Percentiles rank a stretch among this genome's conserved stretches.
Conservation (phyloP, 1,140 invertebrate species). For the Leptinotarsa undecemlineata region DNA sequence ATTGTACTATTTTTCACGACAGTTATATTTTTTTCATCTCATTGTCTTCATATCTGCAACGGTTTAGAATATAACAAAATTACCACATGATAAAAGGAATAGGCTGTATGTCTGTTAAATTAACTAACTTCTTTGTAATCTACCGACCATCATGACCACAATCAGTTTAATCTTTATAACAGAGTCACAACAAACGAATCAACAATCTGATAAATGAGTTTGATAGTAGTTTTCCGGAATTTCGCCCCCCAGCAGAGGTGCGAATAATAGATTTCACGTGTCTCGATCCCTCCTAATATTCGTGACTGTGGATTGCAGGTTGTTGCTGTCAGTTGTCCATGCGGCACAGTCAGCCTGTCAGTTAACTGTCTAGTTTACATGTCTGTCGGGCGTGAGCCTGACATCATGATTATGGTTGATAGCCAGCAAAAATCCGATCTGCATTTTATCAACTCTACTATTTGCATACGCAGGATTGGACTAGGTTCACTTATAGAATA, state of each 20-base stretch:
- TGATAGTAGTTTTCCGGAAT: neutral
- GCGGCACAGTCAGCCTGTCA: slow-evolving; percentile 46
- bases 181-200: too few relatives aligned
- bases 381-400: slow-evolving; percentile 44
- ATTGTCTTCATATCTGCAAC: too few relatives aligned
- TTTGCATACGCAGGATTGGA: slow-evolving; percentile 38
- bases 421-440: slow-evolving; percentile 49
- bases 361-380: slow-evolving; percentile 51
- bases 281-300: neutral
- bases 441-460: slow-evolving; percentile 49
- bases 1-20: too few relatives aligned
- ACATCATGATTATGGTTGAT: slow-evolving; percentile 46
- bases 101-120: too few relatives aligned
- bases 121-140: too few relatives aligned
- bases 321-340: slow-evolving; percentile 51
- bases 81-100: too few relatives aligned
- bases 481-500: too few relatives aligned
- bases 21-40: too few relatives aligned
- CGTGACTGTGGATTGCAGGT: slow-evolving; percentile 38
- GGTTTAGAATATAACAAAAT: too few relatives aligned
- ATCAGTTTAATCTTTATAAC: too few relatives aligned
- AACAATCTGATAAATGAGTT: neutral
- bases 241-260: neutral
- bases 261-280: slow-evolving; percentile 5
- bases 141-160: too few relatives aligned